Base-by-base conservation (phyloP, 2,113 vertebrate genomes). In the Uria aalge region DNA sequence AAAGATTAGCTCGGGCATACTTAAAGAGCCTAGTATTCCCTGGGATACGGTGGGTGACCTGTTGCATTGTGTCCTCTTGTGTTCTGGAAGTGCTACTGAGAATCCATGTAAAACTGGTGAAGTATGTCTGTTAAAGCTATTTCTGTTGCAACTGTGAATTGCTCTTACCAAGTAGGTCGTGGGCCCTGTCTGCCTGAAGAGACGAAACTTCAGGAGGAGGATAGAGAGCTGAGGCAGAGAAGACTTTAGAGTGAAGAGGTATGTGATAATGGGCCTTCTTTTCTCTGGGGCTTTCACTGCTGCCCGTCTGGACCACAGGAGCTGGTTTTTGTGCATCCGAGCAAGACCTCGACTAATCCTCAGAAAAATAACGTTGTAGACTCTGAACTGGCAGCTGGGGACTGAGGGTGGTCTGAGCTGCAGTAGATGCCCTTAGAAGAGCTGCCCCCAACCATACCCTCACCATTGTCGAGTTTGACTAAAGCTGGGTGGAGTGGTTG, bases 41-140 rank as follows among this genome's bases (percentile, higher is more conserved):
- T 4, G 7, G 15, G 23, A 3, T 57, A 6, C 0, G 8, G 38
- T 4, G 1, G 14, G 59, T n/a, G 40, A 26, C 23, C 36, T 34
- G 40, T 56, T 38, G 72, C 16, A 3, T 16, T 41, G 23, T 23
- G 56, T 34, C 8, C 18, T 66, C 10, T 30, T 38, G 18, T 18
- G 34, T 57, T 59, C 30, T 57, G 57, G 45, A 52, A 81, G 19
- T 41, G 56, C 40, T 48, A 1, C 41, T 40, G 47, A 56, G 21
- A 41, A 34, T 50, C 55, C 26, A 1, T 47, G 0, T 32, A 41
- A 41, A 72, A 14, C 19, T 22, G 26, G 16, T 50, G 63, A 53
- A 78, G n/a, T 63, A 52, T 24, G 22, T 7, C 41, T 32, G 36
- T 62, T 77, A 34, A 18, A 55, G n/a, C 16, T 64, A 1, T 19